These are phyloP conservation scores for Sesamia nonagrioides DNA, from an alignment of 1,140 invertebrate genomes.

Conservation along the genomic window DNA sequence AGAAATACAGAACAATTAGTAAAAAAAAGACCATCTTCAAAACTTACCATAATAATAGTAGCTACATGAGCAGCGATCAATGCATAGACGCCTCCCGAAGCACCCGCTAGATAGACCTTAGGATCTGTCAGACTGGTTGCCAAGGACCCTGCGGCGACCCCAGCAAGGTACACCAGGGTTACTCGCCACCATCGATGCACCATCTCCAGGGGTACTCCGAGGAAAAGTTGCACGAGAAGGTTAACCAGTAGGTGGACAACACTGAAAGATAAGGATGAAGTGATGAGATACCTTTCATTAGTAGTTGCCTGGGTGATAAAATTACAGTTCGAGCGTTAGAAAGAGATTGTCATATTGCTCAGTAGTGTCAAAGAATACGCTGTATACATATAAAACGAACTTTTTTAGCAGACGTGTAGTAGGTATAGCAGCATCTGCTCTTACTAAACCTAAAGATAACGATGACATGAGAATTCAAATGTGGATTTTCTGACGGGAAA, in stretches of 20 bases:
- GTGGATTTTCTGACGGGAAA: no score
- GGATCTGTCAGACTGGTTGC: conserved; percentile 97
- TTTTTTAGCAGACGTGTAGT: no score
- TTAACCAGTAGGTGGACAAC: conserved; percentile 96
- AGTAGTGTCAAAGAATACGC: no score
- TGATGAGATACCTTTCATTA: background rate
- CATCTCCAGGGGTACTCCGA: conserved; percentile 98
- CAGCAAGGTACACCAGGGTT: conserved; percentile 92
- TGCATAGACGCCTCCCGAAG: conserved; percentile 98
- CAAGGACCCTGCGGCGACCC: conserved; percentile 95
- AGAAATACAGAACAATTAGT: no score
- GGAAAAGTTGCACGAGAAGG: conserved; percentile 95
- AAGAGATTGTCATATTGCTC: no score
- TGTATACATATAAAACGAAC: no score
- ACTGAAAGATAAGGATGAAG: conserved; percentile 80
- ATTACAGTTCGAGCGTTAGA: no score
- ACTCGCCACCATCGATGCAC: conserved; percentile 98
- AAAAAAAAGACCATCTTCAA: conserved; percentile 16
- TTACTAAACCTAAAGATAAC: no score
- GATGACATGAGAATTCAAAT: no score
- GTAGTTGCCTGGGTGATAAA: no score
- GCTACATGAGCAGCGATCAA: conserved; percentile 98
- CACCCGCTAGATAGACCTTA: conserved; percentile 95
- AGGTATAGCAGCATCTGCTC: no score
- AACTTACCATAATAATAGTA: conserved; percentile 95